A percentile compares a stretch with the other conserved stretches of the same genome.
Conservation (phyloP, 1,140 invertebrate species). For the Drosophila oshimai region DNA sequence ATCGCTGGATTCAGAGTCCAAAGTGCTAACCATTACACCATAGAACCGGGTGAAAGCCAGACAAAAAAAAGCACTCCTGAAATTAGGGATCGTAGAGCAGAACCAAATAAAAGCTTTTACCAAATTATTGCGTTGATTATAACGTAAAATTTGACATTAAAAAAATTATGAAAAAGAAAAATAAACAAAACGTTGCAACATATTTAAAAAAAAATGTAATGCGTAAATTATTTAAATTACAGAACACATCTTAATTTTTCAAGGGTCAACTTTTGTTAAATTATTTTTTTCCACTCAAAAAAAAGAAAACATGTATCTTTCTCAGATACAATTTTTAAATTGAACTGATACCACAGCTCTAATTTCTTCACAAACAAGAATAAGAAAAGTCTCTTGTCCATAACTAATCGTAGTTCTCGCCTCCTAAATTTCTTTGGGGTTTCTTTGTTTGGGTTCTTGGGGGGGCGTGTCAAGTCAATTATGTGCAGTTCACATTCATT, state of each 20-base stretch:
- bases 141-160: background rate
- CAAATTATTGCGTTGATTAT: background rate
- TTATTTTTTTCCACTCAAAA: too few relatives aligned
- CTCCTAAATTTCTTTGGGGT: background rate
- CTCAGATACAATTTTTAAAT: too few relatives aligned
- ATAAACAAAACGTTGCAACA: too few relatives aligned
- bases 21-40: constrained; percentile 96
- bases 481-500: constrained; percentile 52
- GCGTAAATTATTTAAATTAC: too few relatives aligned
- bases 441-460: constrained; percentile 36
- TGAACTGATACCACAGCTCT: too few relatives aligned
- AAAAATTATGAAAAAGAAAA: too few relatives aligned
- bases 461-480: constrained; percentile 62
- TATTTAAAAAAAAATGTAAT: too few relatives aligned
- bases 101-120: background rate
- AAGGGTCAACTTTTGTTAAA: too few relatives aligned
- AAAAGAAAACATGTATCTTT: too few relatives aligned
- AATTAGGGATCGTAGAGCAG: background rate
- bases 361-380: background rate
- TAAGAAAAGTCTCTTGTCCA: background rate
- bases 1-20: constrained; percentile 96
- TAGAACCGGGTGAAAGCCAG: constrained; percentile 84
- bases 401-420: background rate
- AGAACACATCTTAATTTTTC: too few relatives aligned
- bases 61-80: background rate